Evolutionary conservation across 2,113 vertebrate genomes (phyloP), one percentile per base, ranked within the genome.

Genomic region (Nipponia nippon): DNA sequence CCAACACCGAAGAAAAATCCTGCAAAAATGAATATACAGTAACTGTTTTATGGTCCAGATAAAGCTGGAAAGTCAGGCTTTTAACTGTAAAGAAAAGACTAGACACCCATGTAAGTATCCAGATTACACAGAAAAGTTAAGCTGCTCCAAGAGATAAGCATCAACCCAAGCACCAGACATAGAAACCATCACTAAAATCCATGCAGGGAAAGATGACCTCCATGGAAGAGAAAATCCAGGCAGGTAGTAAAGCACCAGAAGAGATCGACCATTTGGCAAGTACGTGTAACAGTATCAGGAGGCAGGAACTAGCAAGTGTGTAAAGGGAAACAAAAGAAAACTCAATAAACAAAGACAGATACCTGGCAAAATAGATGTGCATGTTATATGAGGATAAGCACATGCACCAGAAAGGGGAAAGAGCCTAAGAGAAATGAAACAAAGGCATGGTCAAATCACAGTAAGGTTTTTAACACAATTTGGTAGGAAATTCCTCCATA

Each of bases 331-430:
- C 7, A 32, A 36, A 47, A 38, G 18, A 30, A 12, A 55, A 52
- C 34, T 72, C 52, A 38, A 29, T 12, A 76, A 81, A 11, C 4
- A 2, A 42, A n/a, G 50, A 52, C 9, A 56, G 50, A 46, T 34
- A 34, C 6, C 4, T 6, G 25, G 46, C 34, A 36, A 42, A 25
- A 42, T 1, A 44, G n/a, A 36, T 2, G 8, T 9, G 27, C 5
- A 1, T 0, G 12, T 42, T 69, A 9, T 5, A 15, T 1, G 5
- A 53, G 44, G 52, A 25, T 38, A 66, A 46, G 16, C 44, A 46
- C 1, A 0, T 4, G n/a, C 16, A 20, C 22, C 2, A 62, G 44
- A 27, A 32, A 76, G 30, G 34, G 36, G 21, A 50, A 82, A 52
- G 38, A 38, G 27, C 14, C 63, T 16, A 62, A 76, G 13, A 36